Percentiles rank a stretch among this genome's conserved stretches.
These are phyloP conservation scores for Harpalus rubripes DNA, from an alignment of 2,888 invertebrate genomes.

Conservation along the genomic window DNA sequence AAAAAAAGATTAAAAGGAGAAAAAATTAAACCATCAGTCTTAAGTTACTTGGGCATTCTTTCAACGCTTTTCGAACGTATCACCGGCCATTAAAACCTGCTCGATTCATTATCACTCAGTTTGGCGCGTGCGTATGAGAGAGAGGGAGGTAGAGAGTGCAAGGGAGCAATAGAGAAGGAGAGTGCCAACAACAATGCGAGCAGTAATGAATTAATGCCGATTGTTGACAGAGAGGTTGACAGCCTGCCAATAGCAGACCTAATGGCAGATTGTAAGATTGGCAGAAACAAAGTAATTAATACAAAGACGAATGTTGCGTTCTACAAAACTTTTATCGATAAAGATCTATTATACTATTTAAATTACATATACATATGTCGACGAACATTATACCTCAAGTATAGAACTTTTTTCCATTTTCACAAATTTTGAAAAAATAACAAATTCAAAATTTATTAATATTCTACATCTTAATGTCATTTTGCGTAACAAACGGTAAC, in stretches of 20 bases:
- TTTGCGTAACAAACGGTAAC: too few relatives aligned
- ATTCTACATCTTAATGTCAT: too few relatives aligned
- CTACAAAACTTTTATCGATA: too few relatives aligned
- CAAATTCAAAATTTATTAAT: too few relatives aligned
- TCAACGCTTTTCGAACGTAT: conserved; percentile 58
- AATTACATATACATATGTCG: too few relatives aligned
- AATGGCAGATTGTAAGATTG: background rate
- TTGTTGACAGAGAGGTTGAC: conserved; percentile 72
- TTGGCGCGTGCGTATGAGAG: conserved; percentile 15
- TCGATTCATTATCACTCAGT: conserved; percentile 61
- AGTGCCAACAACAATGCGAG: conserved; percentile 67
- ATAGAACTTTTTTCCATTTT: too few relatives aligned
- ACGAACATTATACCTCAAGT: too few relatives aligned
- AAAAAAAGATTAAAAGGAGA: conserved; percentile 59
- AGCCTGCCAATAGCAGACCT: background rate
- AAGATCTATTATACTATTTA: too few relatives aligned
- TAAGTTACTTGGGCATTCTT: conserved; percentile 61
- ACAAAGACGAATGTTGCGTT: background rate
- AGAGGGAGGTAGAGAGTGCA: background rate
- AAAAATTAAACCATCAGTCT: conserved; percentile 62
- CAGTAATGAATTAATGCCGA: conserved; percentile 76
- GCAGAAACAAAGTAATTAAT: background rate
- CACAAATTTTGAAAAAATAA: too few relatives aligned
- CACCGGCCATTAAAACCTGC: conserved; percentile 62
- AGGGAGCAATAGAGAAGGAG: background rate